Evolutionary conservation across 2,797 vertebrate species (phyloP), one percentile per base, ranked within the genome.

Genomic region (Amphiprion clarkii): DNA sequence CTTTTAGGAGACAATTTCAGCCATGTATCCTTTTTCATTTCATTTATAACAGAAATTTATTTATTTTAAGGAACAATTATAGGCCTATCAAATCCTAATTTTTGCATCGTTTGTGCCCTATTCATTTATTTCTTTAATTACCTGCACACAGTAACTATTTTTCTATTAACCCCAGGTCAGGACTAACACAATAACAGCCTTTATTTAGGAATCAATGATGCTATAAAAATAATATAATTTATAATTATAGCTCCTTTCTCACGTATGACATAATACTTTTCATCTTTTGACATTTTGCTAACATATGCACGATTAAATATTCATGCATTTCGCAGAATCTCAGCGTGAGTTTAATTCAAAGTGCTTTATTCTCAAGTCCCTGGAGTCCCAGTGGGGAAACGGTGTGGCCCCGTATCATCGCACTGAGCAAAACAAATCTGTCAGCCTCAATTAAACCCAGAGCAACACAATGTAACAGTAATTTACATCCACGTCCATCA

Each of bases 391-490:
- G 59, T 31, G 58, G 36, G 66, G 61, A 71, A 33, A 27, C 3
- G 14, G 25, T 9, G 27, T 6, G 4, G 10, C 36, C 36, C 53
- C 23, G 64, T n/a, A 29, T 33, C 55, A 3, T 53, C 67, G 21
- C 56, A 6, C 13, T 21, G 53, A 56, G 27, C 40, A 7, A 33
- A 57, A 46, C 44, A 60, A 70, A 49, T 6, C 74, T 33, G 82
- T 57, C 69, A 36, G 52, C 17, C 60, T 64, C 62, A 19, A 69
- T 82, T 64, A 66, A 59, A 21, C 10, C 0, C 14, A 60, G 42
- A 40, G 40, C 11, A 40, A 31, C 67, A 27, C 55, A 1, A 13
- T 0, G 33, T 42, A 63, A 58, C 51, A 12, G 40, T 13, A 25
- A 54, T 67, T 17, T 39, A 10, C 19, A 0, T 62, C 56, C 29